Base-by-base conservation (phyloP, 2,113 vertebrate genomes). In the Leptobrachium ailaonicum region DNA sequence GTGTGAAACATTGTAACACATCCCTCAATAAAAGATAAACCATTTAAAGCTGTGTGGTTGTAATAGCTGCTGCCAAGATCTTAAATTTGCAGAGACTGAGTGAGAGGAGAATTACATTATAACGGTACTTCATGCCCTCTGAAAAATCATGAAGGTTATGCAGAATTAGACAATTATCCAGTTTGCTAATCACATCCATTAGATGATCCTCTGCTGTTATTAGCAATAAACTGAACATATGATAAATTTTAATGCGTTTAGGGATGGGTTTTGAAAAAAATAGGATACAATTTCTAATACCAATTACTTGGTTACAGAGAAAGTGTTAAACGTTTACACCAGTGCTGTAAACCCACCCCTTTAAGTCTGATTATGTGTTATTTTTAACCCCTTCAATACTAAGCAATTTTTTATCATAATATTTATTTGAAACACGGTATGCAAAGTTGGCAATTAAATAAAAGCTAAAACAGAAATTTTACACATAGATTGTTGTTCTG, bases 131-230 rank as follows among this genome's bases (percentile, higher is more conserved):
- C 56, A 73, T 67, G 41, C 62, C 77, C 70, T 80, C 71, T 80
- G 71, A 40, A 32, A 42, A 44, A 80, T 53, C 70, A 66, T 67
- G 77, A 80, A 80, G 77, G 77, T 73, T 53, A 20, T 80, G 40
- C 32, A 54, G 41, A 78, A 71, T 71, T 78, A 71, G 42, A 63
- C 76, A 78, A 71, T 78, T 78, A 78, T 69, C 76, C 69, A 63
- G 60, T 63, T 79, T 79, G 62, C 60, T 72, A 72, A 78, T 73
- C 77, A 64, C 45, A 66, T 79, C 56, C 77, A 73, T 79, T 73
- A 79, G 70, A 41, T 80, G 53, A 53, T 66, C 64, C 73, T 73
- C 72, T 79, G 62, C 62, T 80, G 44, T 72, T 79, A 80, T 66
- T 80, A 66, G 70, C 70, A 66, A 64, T 58, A 73, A 60, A 54